phyloP scores from a whole-genome alignment of 2,888 invertebrate species.

The Rhaphigaster nebulosa region DNA sequence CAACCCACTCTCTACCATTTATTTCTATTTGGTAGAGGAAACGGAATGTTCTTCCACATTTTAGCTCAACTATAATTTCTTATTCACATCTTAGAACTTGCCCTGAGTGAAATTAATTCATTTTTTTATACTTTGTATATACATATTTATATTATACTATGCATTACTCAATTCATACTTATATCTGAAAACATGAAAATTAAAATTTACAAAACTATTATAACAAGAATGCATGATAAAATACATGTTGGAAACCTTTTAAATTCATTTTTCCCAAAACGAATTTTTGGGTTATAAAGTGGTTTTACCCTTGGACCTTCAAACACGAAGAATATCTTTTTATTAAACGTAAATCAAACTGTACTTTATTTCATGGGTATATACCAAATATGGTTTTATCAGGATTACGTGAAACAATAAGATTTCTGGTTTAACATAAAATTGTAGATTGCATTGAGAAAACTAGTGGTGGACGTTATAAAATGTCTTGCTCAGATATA shows the following conservation, averaged over 20 bases:
- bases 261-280: too few species aligned
- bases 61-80: background rate
- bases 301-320: too few species aligned
- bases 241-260: too few species aligned
- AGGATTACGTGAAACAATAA: constrained; percentile 91
- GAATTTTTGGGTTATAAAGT: too few species aligned
- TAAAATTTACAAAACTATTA: too few species aligned
- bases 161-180: too few species aligned
- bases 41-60: background rate
- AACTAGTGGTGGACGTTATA: constrained; percentile 98
- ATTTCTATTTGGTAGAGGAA: background rate
- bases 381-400: constrained; percentile 98
- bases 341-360: constrained; percentile 82
- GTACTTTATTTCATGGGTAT: constrained; percentile 96
- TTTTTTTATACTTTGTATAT: too few species aligned
- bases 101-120: too few species aligned
- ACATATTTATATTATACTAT: too few species aligned
- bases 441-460: constrained; percentile 97
- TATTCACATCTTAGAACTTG: background rate
- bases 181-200: too few species aligned
- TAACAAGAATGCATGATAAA: too few species aligned
- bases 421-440: constrained; percentile 87
- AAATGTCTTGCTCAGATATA: constrained; percentile 97
- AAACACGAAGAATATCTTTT: constrained; percentile 83
- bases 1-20: background rate